Evolutionary conservation across 2,113 vertebrate genomes (phyloP).

Genomic region (Siphamia tubifer): DNA sequence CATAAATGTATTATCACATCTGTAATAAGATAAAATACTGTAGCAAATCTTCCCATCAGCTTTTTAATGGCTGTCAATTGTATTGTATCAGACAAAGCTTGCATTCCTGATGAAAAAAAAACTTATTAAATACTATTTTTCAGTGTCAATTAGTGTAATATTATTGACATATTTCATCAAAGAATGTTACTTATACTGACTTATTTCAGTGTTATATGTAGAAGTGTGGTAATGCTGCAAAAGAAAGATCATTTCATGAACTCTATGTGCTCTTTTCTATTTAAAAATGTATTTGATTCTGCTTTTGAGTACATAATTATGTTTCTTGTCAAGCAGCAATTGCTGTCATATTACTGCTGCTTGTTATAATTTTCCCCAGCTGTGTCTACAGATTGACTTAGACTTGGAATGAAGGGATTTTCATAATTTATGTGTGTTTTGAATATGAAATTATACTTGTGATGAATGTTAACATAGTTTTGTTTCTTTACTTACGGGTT

Average conservation of each 20-base stretch:
- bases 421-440: not conserved
- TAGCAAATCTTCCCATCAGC: too few species aligned
- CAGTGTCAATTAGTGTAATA: not conserved
- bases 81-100: not conserved
- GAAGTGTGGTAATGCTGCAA: not conserved
- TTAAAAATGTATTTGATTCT: too few species aligned
- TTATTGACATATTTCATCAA: not conserved
- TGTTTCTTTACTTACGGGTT: too few species aligned
- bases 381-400: not conserved
- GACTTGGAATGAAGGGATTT: conserved; percentile 11
- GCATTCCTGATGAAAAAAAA: not conserved
- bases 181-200: not conserved
- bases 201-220: too few species aligned
- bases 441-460: not conserved
- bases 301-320: not conserved
- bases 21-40: not conserved
- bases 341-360: not conserved
- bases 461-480: not conserved
- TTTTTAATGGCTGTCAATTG: too few species aligned
- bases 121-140: not conserved
- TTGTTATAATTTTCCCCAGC: not conserved
- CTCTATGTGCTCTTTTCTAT: not conserved
- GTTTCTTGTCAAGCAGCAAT: conserved; percentile 1
- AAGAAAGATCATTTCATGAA: not conserved
- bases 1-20: not conserved